Conservation (phyloP, 2,888 invertebrate species). For the Thecophora atra region DNA sequence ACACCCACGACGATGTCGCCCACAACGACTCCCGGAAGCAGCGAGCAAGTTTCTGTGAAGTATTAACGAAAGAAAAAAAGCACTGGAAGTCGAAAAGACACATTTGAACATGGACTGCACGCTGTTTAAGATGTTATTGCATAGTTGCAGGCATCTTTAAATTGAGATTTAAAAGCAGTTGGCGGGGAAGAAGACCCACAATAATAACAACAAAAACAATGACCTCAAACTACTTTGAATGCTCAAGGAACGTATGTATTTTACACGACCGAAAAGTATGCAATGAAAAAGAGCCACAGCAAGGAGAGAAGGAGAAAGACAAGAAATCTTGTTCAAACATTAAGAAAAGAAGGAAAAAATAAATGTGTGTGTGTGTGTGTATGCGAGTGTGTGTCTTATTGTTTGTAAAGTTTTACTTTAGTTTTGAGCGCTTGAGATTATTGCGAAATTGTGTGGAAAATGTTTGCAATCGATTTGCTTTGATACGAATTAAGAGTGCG, state of each 20-base stretch:
- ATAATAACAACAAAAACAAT: not conserved
- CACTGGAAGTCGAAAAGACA: too few species aligned
- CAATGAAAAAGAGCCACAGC: conserved; percentile 7
- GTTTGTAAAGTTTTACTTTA: not conserved
- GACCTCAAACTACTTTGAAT: too few species aligned
- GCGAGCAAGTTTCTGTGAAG: not conserved
- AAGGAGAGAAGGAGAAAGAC: not conserved
- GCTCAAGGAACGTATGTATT: not conserved
- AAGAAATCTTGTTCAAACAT: conserved; percentile 11
- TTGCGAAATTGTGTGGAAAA: conserved; percentile 29
- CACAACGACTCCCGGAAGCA: not conserved
- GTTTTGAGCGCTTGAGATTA: not conserved
- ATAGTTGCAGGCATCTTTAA: conserved; percentile 48
- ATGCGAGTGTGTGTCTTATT: not conserved
- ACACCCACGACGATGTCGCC: not conserved
- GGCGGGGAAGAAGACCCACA: not conserved
- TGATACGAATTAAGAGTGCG: not conserved
- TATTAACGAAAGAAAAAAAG: too few species aligned
- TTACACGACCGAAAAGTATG: conserved; percentile 1
- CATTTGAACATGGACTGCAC: not conserved
- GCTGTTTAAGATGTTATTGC: not conserved
- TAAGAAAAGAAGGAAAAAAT: conserved; percentile 4
- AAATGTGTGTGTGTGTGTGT: not conserved
- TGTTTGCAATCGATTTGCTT: conserved; percentile 1
- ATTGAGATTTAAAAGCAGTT: conserved; percentile 52